Base-by-base conservation (phyloP, 1,140 invertebrate species). In the silkworm (Bombyx mori) region DNA sequence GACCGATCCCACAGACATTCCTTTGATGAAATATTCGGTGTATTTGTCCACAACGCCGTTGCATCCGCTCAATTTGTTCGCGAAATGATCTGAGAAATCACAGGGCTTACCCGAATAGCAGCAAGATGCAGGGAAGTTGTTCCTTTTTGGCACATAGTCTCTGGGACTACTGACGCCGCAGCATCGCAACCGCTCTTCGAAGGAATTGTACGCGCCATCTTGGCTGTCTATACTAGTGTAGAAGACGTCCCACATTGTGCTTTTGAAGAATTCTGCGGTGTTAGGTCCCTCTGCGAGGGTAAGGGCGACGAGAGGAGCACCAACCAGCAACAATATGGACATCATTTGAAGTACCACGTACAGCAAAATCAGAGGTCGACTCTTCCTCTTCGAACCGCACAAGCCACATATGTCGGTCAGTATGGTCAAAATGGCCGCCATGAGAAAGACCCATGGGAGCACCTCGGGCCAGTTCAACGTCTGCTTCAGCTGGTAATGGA, bases 401-500 rank as follows among this genome's bases (percentile, higher is more conserved):
- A 80, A 77, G n/a, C 83, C 81, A 53, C 81, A 84, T 22, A 61
- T 65, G 2, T 73, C 75, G 0, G 79, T 75, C 12, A 69, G 72
- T 3, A 83, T 52, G 7, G 81, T 71, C 18, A 82, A 64, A 0
- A 86, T 43, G 4, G 71, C 71, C 7, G 75, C 68, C 10, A 86
- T 56, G 10, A 86, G 69, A 54, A 86, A 86, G 18, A 86, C 56
- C 83, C 83, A 86, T 0, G 83, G 83, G 7, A 84, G 66, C 0
- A 76, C 81, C 62, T 86, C 81, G 0, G 81, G 82, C 82, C 81
- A 86, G 44, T 82, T 82, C 49, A 86, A 69, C 45, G 73, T 80
- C 70, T 84, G 84, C 49, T 86, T 81, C 53, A 86, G 65, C 3
- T 80, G 51, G 42, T 86, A 84, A 46, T 84, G 81, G 60, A 82